Evolutionary conservation across 2,797 vertebrate genomes (phyloP), one percentile per base, ranked within the genome.

Genomic region (Chaetodon trifasciatus): DNA sequence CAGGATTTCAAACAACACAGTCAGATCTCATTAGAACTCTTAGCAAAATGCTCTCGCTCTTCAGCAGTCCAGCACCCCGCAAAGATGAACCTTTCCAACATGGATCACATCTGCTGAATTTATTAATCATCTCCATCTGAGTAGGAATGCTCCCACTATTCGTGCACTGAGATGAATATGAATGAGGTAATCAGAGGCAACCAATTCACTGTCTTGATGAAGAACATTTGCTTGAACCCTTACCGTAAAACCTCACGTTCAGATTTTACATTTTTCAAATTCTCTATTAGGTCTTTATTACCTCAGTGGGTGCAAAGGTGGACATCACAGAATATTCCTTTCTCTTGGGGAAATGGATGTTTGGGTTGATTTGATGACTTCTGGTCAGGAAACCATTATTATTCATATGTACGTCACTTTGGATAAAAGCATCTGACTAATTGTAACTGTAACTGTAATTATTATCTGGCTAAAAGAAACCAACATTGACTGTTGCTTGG

Each of bases 51-150:
- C 35, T 65, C n/a, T 35, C 24, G 21, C 32, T 56, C 49, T 70
- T 73, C 17, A 53, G 13, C 4, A 5, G 21, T 56, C 16, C 49
- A 68, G 57, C 79, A 67, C 52, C 50, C 28, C 0, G 19, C 74
- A 5, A 73, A 56, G 46, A 82, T 53, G 28, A 61, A 61, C 21
- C 68, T 47, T 70, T 76, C 53, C 66, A 63, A 73, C 44, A 53
- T 63, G 32, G 63, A 76, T 78, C 74, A 74, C 75, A 81, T 81
- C 73, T 81, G 74, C 79, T 76, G 39, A 70, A 64, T 78, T 44
- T 12, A 68, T 64, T 70, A 57, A 70, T 81, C 61, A 68, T 70
- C 39, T 52, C 76, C 68, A 78, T 70, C 64, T 65, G 61, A 73
- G 42, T 84, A 72, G 76, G 52, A 79, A 58, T 53, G 32, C 46